Evolutionary conservation across 2,797 vertebrate genomes (phyloP).

Genomic region (Enoplosus armatus): DNA sequence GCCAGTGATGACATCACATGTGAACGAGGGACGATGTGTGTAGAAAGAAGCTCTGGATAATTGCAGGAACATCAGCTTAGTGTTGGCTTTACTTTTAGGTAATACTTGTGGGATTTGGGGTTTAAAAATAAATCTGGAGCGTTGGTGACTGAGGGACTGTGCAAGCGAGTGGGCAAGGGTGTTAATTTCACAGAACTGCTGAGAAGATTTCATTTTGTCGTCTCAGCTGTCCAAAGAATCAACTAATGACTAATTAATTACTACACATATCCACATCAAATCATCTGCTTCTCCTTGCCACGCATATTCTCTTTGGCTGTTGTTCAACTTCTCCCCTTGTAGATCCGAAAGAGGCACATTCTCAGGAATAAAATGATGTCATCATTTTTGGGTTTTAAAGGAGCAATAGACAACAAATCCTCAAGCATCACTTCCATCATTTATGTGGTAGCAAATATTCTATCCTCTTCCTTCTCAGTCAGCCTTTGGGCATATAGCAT

Average conservation of each 20-base stretch:
- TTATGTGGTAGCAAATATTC: conserved; percentile 31
- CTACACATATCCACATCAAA: conserved; percentile 68
- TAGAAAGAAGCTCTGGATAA: conserved; percentile 41
- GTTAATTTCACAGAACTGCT: conserved; percentile 69
- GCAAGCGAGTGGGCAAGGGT: conserved; percentile 39
- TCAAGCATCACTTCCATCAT: conserved; percentile 9
- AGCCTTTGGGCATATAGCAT: conserved; percentile 55
- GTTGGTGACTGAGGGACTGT: conserved; percentile 25
- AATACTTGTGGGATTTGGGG: conserved; percentile 59
- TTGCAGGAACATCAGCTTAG: conserved; percentile 54
- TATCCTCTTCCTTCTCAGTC: conserved; percentile 39
- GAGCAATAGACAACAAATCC: conserved; percentile 30
- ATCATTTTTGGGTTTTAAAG: conserved; percentile 26
- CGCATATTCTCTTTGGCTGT: conserved; percentile 67
- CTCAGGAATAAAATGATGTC: conserved; percentile 47
- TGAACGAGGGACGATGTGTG: conserved; percentile 16
- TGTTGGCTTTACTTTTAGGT: conserved; percentile 58
- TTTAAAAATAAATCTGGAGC: conserved; percentile 67
- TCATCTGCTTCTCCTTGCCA: conserved; percentile 63
- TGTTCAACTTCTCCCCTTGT: conserved; percentile 50
- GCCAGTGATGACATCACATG: conserved; percentile 41
- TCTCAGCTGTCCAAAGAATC: conserved; percentile 78
- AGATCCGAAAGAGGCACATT: conserved; percentile 34
- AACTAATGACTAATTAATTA: conserved; percentile 82
- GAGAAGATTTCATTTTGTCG: conserved; percentile 72